phyloP scores from a whole-genome alignment of 2,113 vertebrate genomes.

The Seriola rivoliana region DNA sequence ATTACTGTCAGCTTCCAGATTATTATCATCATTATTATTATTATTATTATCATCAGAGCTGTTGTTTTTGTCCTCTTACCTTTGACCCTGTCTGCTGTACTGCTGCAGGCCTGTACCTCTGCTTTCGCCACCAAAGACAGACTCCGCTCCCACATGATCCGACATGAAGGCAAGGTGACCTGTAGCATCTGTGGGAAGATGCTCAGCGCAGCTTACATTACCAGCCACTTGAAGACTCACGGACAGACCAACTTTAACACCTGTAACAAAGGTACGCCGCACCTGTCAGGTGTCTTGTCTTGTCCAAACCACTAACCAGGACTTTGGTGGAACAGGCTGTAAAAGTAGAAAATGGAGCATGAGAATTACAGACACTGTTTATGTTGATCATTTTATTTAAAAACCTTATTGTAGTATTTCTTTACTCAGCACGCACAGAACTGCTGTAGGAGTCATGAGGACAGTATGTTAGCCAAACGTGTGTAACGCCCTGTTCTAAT shows the following conservation, averaged over 20 bases:
- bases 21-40: background rate
- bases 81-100: conserved; percentile 20
- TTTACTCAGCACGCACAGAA: background rate
- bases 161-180: conserved; percentile 98
- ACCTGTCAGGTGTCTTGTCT: no score
- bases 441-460: background rate
- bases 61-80: conserved; percentile 31
- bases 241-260: conserved; percentile 95
- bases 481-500: background rate
- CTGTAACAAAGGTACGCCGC: conserved; percentile 95
- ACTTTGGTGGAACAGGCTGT: no score
- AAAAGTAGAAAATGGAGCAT: no score
- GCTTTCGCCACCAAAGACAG: conserved; percentile 99
- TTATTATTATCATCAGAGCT: background rate
- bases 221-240: conserved; percentile 99
- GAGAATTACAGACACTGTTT: background rate
- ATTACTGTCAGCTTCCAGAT: background rate
- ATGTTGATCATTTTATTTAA: background rate
- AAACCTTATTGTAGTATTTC: background rate
- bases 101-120: conserved; percentile 94
- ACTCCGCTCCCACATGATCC: conserved; percentile 98
- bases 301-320: no score
- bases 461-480: no score
- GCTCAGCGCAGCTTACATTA: conserved; percentile 98
- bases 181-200: conserved; percentile 99